A percentile compares a stretch with the other conserved stretches of the same genome.
These are phyloP conservation scores for Eulemur mongoz DNA, from an alignment of 2,797 vertebrate genomes.

Conservation along the genomic window DNA sequence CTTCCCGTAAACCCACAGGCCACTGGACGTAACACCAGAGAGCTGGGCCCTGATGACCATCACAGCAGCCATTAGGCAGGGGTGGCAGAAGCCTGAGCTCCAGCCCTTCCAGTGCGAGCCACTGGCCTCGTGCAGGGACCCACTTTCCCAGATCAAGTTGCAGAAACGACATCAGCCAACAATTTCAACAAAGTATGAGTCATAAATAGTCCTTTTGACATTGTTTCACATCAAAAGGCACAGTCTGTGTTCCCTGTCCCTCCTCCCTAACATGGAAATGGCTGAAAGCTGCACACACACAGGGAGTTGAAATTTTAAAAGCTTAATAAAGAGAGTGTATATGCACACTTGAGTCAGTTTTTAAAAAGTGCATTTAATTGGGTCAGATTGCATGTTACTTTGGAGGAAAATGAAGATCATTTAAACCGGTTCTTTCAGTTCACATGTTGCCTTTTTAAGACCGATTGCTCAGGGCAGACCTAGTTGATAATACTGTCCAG, in stretches of 20 bases:
- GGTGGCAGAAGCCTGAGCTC: conserved; percentile 45
- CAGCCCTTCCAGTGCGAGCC: conserved; percentile 51
- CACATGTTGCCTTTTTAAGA: not conserved
- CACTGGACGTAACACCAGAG: not conserved
- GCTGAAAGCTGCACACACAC: not conserved
- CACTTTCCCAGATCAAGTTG: not conserved
- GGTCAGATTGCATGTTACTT: conserved; percentile 47
- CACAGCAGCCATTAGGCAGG: not conserved
- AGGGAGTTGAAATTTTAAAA: not conserved
- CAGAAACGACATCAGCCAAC: conserved; percentile 56
- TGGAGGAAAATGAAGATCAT: not conserved
- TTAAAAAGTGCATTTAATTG: conserved; percentile 52
- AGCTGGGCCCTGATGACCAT: not conserved
- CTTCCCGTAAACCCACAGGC: not conserved
- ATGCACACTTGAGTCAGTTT: not conserved
- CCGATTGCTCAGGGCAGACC: fast-evolving
- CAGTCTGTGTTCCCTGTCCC: not conserved
- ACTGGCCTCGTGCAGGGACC: conserved; percentile 49
- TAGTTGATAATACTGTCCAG: fast-evolving
- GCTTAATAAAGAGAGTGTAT: not conserved
- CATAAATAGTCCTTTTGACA: conserved; percentile 9
- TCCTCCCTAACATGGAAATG: not conserved
- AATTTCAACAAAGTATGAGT: conserved; percentile 1
- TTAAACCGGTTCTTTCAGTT: not conserved
- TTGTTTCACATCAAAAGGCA: not conserved